These are phyloP conservation scores for Sceloporus undulatus DNA, from an alignment of 2,113 vertebrate genomes.

Conservation along the genomic window DNA sequence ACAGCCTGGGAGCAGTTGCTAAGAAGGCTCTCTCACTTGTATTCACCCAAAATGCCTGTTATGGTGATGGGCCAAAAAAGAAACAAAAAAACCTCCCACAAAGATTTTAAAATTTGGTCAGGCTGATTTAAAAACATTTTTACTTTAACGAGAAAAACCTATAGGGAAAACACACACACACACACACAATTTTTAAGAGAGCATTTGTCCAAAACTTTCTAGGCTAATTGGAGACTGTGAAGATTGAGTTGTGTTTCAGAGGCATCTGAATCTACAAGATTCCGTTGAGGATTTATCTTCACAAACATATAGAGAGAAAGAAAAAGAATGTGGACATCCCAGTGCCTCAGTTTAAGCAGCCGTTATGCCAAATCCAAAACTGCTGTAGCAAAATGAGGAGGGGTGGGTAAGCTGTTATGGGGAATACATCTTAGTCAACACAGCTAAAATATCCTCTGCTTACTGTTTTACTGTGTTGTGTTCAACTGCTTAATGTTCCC, in stretches of 20 bases:
- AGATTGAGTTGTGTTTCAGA: neutral
- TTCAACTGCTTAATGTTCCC: slow-evolving; percentile 52
- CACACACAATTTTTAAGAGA: too few species aligned
- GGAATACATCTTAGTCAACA: neutral
- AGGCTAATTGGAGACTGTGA: slow-evolving; percentile 42
- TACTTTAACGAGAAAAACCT: neutral
- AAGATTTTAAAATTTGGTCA: neutral
- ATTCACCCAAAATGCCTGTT: neutral
- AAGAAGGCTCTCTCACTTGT: too few species aligned
- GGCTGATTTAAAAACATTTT: neutral
- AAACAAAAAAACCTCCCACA: neutral
- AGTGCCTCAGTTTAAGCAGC: neutral
- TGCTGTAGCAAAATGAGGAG: neutral
- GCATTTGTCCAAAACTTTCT: slow-evolving; percentile 43
- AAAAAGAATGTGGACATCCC: too few species aligned
- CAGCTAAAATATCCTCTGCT: neutral
- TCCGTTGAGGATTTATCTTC: neutral
- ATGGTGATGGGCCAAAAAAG: too few species aligned
- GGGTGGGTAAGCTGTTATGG: neutral
- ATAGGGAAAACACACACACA: neutral
- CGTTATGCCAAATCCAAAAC: neutral
- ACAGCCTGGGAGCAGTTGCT: too few species aligned
- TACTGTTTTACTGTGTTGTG: slow-evolving; percentile 39
- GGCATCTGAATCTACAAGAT: neutral
- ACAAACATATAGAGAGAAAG: neutral